These are phyloP conservation scores for Garra rufa DNA, from an alignment of 2,113 vertebrate species.

Conservation along the genomic window DNA sequence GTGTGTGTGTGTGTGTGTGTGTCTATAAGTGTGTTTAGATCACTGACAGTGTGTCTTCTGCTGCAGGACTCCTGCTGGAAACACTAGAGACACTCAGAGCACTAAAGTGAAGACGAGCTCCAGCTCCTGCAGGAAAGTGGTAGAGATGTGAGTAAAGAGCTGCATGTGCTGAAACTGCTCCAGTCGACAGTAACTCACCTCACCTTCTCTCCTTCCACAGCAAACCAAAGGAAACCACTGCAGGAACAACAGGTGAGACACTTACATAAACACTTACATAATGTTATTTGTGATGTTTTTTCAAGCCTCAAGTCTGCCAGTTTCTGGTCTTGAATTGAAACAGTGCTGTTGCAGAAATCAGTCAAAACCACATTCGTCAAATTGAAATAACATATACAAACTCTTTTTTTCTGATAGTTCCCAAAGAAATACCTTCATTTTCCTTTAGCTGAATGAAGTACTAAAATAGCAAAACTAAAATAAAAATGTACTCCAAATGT, in stretches of 20 bases:
- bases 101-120: slow-evolving; percentile 55
- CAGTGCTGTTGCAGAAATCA: too few species aligned
- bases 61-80: slow-evolving; percentile 55
- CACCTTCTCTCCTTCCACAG: slow-evolving; percentile 15
- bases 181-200: not conserved
- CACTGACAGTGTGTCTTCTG: not conserved
- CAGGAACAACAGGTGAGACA: slow-evolving; percentile 58
- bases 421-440: too few species aligned
- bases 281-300: too few species aligned
- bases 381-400: too few species aligned
- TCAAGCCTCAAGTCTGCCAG: too few species aligned
- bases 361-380: too few species aligned
- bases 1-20: not conserved
- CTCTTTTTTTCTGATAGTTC: too few species aligned
- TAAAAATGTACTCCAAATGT: too few species aligned
- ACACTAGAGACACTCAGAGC: slow-evolving; percentile 65
- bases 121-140: slow-evolving; percentile 63
- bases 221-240: slow-evolving; percentile 66
- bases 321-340: too few species aligned
- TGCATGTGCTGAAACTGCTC: not conserved
- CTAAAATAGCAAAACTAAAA: too few species aligned
- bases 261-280: too few species aligned
- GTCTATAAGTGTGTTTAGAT: not conserved
- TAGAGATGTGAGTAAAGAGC: slow-evolving; percentile 65
- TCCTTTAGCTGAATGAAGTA: too few species aligned